Evolutionary conservation across 1,140 invertebrate species (phyloP).

Genomic region (Palaemon carinicauda): DNA sequence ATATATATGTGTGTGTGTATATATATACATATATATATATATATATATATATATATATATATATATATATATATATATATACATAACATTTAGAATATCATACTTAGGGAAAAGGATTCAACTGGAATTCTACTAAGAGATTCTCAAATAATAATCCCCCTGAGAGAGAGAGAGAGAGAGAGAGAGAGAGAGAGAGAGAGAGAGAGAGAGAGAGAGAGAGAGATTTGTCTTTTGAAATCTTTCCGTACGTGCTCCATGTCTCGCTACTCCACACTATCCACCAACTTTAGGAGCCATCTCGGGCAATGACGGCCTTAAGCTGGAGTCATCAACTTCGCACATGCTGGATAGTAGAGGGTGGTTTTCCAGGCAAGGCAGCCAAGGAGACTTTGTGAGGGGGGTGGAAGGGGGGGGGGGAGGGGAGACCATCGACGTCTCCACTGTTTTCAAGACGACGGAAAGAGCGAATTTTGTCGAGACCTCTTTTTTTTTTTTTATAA

Average conservation of each 20-base stretch:
- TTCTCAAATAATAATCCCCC: too few relatives aligned
- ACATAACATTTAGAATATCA: too few relatives aligned
- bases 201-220: neutral
- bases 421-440: neutral
- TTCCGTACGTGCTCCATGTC: neutral
- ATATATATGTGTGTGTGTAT: too few relatives aligned
- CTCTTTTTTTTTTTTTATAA: too few relatives aligned
- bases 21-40: too few relatives aligned
- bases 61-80: too few relatives aligned
- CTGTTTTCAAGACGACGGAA: too few relatives aligned
- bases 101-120: too few relatives aligned
- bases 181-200: neutral
- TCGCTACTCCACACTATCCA: conserved; percentile 7
- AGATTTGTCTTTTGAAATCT: neutral
- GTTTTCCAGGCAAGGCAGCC: neutral
- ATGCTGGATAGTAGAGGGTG: neutral
- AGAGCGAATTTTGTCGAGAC: too few relatives aligned
- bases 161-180: neutral
- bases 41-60: neutral
- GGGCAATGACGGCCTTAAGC: conserved; percentile 25
- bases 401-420: neutral
- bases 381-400: too few relatives aligned
- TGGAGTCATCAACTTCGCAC: conserved; percentile 30
- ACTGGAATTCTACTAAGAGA: too few relatives aligned
- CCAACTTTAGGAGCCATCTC: conserved; percentile 31